phyloP scores from a whole-genome alignment of 1,140 invertebrate species.

The Heliconius himera region DNA sequence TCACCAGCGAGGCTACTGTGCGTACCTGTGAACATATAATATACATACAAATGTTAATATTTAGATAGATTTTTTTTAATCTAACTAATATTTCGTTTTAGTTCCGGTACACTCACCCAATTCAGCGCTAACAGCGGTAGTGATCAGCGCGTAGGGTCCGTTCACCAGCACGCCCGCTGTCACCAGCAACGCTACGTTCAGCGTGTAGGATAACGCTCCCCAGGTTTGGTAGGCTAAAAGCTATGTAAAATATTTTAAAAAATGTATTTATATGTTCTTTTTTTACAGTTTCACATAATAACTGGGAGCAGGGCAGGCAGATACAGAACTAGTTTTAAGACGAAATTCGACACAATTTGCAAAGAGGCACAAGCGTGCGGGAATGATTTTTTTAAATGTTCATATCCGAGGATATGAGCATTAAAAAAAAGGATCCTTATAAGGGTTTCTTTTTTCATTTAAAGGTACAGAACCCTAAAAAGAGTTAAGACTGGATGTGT shows the following conservation, averaged over 20 bases:
- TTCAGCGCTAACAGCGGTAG: slow-evolving; percentile 97
- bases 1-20: slow-evolving; percentile 92
- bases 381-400: too few species aligned
- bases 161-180: slow-evolving; percentile 93
- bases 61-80: background rate
- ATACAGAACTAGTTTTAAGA: too few species aligned
- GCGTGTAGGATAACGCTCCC: slow-evolving; percentile 83
- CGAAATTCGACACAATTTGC: too few species aligned
- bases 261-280: background rate
- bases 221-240: slow-evolving; percentile 90
- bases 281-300: too few species aligned
- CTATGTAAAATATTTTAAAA: slow-evolving; percentile 76
- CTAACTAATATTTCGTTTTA: too few species aligned
- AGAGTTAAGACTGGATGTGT: too few species aligned
- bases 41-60: background rate
- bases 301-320: too few species aligned
- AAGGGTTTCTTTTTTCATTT: too few species aligned
- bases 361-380: too few species aligned
- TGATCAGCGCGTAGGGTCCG: slow-evolving; percentile 97
- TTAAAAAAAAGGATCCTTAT: too few species aligned
- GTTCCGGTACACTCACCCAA: slow-evolving; percentile 82
- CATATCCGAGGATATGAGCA: too few species aligned
- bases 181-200: slow-evolving; percentile 88
- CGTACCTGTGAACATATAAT: slow-evolving; percentile 70
- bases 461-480: too few species aligned